These are phyloP conservation scores for Okapia johnstoni DNA, from an alignment of 2,113 vertebrate genomes.

Conservation along the genomic window DNA sequence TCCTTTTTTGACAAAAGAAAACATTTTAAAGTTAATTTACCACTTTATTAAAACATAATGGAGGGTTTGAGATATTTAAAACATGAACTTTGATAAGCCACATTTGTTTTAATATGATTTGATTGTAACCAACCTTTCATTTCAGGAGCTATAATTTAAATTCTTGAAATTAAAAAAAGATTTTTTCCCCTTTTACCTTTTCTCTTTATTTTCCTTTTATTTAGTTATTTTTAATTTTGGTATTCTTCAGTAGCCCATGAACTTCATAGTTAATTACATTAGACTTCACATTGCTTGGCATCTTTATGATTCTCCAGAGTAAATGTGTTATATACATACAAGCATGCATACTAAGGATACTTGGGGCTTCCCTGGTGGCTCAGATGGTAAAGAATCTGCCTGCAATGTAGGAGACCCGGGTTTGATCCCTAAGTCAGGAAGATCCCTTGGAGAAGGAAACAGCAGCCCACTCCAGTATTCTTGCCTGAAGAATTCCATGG, in stretches of 20 bases:
- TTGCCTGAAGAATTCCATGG: background rate
- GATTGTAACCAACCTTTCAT: background rate
- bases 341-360: background rate
- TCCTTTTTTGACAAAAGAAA: slow-evolving; percentile 20
- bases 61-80: background rate
- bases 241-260: background rate
- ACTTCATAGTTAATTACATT: background rate
- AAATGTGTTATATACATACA: background rate
- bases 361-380: background rate
- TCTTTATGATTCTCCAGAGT: background rate
- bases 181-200: background rate
- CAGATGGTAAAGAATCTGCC: background rate
- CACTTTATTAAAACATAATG: background rate
- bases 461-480: background rate
- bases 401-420: background rate
- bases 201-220: background rate
- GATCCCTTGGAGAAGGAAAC: background rate
- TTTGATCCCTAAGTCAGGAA: background rate
- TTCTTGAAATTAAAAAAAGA: background rate
- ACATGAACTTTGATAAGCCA: background rate
- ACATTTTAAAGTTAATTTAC: slow-evolving; percentile 10
- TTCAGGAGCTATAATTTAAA: slow-evolving; percentile 9
- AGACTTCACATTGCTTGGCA: background rate
- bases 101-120: background rate
- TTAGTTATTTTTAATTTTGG: background rate